Evolutionary conservation across 1,140 invertebrate species (phyloP).

Genomic region (Tribolium castaneum): DNA sequence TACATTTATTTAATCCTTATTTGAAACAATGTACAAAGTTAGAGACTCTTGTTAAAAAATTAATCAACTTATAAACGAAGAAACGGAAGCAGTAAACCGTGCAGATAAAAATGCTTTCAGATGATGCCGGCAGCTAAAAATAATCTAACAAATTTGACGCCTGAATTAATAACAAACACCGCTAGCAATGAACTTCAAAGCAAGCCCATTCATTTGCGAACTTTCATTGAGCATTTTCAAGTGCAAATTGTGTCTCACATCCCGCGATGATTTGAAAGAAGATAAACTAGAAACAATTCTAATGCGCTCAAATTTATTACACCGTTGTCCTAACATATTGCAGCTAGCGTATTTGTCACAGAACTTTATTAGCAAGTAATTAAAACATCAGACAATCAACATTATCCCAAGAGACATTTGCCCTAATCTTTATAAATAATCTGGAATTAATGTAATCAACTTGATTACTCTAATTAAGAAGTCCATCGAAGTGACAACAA

Average conservation of each 20-base stretch:
- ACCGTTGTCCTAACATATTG: not conserved
- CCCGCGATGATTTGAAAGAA: not conserved
- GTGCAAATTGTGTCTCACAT: too few species aligned
- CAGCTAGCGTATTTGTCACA: not conserved
- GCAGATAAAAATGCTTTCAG: not conserved
- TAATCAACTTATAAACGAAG: not conserved
- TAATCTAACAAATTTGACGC: slow-evolving; percentile 17
- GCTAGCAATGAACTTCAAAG: slow-evolving; percentile 22
- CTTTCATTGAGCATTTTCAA: slow-evolving; percentile 4
- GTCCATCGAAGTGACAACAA: not conserved
- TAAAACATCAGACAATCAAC: not conserved
- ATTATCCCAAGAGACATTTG: not conserved
- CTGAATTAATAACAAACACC: slow-evolving; percentile 14
- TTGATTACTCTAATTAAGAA: not conserved
- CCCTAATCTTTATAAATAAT: not conserved
- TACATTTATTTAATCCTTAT: not conserved
- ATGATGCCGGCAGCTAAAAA: slow-evolving; percentile 6
- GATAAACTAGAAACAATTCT: not conserved
- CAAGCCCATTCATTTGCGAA: slow-evolving; percentile 21
- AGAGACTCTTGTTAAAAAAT: not conserved
- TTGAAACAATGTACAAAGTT: too few species aligned
- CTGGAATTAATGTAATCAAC: not conserved
- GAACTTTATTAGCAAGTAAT: not conserved
- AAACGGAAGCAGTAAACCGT: not conserved
- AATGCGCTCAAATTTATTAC: not conserved